Percentiles rank a stretch among this genome's conserved stretches.
Conservation (phyloP, 2,113 vertebrate species). For the Neoarius graeffei region DNA sequence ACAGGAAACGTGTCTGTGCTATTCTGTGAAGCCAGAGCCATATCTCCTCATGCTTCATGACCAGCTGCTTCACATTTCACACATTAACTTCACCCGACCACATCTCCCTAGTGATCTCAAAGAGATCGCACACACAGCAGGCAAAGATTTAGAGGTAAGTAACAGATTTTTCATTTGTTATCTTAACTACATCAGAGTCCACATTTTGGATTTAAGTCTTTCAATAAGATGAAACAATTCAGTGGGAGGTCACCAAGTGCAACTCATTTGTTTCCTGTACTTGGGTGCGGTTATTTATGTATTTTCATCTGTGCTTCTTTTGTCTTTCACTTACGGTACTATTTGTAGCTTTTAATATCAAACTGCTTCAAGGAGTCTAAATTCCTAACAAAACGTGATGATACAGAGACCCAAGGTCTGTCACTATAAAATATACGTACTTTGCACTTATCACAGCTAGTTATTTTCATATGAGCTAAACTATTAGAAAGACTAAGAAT, state of each 20-base stretch:
- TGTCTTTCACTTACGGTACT: neutral
- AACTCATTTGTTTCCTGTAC: neutral
- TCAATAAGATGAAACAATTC: neutral
- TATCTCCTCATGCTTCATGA: constrained; percentile 8
- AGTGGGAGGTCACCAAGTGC: neutral
- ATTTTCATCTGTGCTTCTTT: neutral
- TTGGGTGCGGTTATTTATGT: neutral
- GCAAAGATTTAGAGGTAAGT: constrained; percentile 11
- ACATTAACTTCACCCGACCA: neutral
- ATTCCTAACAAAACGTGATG: neutral
- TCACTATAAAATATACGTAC: neutral
- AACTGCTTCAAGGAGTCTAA: neutral
- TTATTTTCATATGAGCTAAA: neutral
- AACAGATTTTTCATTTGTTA: neutral
- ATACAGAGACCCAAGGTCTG: neutral
- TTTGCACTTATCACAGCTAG: neutral
- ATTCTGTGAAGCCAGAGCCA: neutral
- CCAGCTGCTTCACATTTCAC: neutral
- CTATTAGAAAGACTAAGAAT: neutral
- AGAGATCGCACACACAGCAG: neutral
- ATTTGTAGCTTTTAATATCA: neutral
- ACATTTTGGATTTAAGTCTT: neutral
- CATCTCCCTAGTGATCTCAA: neutral
- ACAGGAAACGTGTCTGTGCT: constrained; percentile 51
- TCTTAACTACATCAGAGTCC: neutral